phyloP scores from a whole-genome alignment of 2,797 vertebrate species.

The Dipus sagitta region DNA sequence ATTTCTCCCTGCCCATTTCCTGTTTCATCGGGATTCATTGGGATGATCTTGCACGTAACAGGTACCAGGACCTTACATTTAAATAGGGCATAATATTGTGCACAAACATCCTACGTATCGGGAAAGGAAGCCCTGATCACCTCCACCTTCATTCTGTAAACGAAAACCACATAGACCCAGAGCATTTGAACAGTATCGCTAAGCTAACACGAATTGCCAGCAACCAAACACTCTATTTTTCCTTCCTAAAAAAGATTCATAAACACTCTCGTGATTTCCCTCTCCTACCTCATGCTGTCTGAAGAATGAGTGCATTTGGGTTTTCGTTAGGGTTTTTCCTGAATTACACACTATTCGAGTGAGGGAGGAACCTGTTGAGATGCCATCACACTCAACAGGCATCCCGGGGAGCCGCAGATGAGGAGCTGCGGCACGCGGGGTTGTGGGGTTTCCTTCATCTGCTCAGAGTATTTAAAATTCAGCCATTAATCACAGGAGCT shows the following conservation, averaged over 20 bases:
- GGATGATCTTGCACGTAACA: not conserved
- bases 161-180: not conserved
- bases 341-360: constrained; percentile 57
- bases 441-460: constrained; percentile 74
- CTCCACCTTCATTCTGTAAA: constrained; percentile 1
- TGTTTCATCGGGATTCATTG: not conserved
- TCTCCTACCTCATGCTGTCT: constrained; percentile 32
- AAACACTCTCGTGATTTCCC: not conserved
- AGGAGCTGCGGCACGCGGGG: constrained; percentile 32
- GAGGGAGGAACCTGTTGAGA: constrained; percentile 75
- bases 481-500: constrained; percentile 83
- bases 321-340: constrained; percentile 21
- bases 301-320: constrained; percentile 39
- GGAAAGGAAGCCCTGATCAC: constrained; percentile 18
- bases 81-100: not conserved
- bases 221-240: not conserved
- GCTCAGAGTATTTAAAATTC: constrained; percentile 84
- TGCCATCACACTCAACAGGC: constrained; percentile 48
- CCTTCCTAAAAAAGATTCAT: not conserved
- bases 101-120: not conserved
- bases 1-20: not conserved
- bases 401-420: constrained; percentile 67
- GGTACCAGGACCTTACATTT: not conserved
- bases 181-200: not conserved
- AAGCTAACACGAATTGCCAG: not conserved